phyloP scores from a whole-genome alignment of 2,797 vertebrate species.

The Myripristis jacobus region DNA sequence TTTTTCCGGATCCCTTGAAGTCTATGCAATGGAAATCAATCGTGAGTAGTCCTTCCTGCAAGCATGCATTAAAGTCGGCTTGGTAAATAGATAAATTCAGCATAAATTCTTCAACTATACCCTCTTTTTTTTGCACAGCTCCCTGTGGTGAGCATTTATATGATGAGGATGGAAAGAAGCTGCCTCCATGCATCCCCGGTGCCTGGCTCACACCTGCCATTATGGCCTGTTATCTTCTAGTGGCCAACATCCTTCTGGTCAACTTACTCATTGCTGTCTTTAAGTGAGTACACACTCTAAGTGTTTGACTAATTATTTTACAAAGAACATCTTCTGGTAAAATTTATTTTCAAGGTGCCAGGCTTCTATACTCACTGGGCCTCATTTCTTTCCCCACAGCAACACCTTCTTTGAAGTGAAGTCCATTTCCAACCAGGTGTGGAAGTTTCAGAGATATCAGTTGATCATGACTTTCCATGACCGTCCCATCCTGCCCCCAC shows the following conservation, averaged over 20 bases:
- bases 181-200: constrained; percentile 97
- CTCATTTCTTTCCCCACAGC: constrained; percentile 76
- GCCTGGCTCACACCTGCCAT: constrained; percentile 98
- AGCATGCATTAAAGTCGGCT: constrained; percentile 26
- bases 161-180: constrained; percentile 96
- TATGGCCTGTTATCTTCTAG: constrained; percentile 98
- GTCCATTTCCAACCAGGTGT: constrained; percentile 99
- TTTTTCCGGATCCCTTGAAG: constrained; percentile 78
- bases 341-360: neutral
- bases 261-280: constrained; percentile 99
- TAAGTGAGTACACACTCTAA: constrained; percentile 85
- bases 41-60: constrained; percentile 87
- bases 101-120: neutral
- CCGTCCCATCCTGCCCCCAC: constrained; percentile 96
- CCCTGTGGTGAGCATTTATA: constrained; percentile 98
- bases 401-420: constrained; percentile 99
- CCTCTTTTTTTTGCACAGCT: constrained; percentile 80
- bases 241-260: constrained; percentile 98
- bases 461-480: constrained; percentile 99
- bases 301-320: neutral
- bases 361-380: neutral
- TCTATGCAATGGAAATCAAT: constrained; percentile 99
- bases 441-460: constrained; percentile 99
- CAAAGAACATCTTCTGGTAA: neutral
- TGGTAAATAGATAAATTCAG: neutral